Evolutionary conservation across 2,888 invertebrate species (phyloP).

Genomic region (Apamea epomidion): DNA sequence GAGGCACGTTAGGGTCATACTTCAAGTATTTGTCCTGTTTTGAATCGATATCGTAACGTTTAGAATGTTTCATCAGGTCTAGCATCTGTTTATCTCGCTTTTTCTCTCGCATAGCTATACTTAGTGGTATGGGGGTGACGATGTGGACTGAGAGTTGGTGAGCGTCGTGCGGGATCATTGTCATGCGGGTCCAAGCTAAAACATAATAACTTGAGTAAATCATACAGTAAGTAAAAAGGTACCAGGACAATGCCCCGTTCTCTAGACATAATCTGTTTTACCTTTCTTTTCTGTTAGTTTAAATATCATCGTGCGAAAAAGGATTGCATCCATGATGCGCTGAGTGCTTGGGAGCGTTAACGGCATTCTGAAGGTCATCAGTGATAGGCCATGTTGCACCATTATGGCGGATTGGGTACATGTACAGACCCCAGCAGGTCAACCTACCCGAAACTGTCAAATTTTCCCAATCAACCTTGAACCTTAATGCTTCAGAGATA

Average conservation of each 20-base stretch:
- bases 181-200: conserved; percentile 84
- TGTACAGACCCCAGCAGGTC: too few relatives aligned
- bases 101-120: conserved; percentile 82
- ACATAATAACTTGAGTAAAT: neutral
- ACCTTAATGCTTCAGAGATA: too few relatives aligned
- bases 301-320: neutral
- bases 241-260: neutral
- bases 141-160: conserved; percentile 83
- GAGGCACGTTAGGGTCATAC: conserved; percentile 85
- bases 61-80: conserved; percentile 81
- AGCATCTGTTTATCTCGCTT: conserved; percentile 82
- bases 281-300: neutral
- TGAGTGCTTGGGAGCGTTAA: neutral
- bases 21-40: conserved; percentile 83
- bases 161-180: conserved; percentile 85
- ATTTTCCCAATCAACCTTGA: too few relatives aligned
- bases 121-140: conserved; percentile 79
- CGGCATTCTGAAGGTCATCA: neutral
- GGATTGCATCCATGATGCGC: neutral
- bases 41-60: conserved; percentile 77
- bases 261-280: conserved; percentile 1
- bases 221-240: neutral
- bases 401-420: too few relatives aligned
- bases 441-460: too few relatives aligned
- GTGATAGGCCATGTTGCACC: neutral